These are phyloP conservation scores for Ctenopoma kingsleyae DNA, from an alignment of 2,797 vertebrate species.

Conservation along the genomic window DNA sequence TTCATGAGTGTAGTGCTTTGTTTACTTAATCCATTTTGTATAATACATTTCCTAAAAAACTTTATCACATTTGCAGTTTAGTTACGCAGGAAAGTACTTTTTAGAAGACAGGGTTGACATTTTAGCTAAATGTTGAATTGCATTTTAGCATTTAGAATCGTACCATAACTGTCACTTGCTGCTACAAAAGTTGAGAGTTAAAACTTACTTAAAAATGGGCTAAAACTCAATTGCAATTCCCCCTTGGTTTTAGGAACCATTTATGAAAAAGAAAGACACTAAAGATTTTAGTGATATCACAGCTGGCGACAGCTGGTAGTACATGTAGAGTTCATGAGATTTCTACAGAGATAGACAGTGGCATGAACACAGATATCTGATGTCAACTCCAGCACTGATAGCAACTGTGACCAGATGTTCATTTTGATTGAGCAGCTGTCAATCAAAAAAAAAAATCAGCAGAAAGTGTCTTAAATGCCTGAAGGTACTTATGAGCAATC, in stretches of 20 bases:
- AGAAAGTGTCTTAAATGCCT: slow-evolving; percentile 53
- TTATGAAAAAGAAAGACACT: background rate
- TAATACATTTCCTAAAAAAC: no score
- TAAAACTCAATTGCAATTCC: background rate
- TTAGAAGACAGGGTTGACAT: background rate
- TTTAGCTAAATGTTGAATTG: background rate
- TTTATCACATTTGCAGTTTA: no score
- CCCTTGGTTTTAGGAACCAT: background rate
- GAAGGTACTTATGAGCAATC: slow-evolving; percentile 76
- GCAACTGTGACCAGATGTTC: slow-evolving; percentile 31
- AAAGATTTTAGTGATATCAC: slow-evolving; percentile 1
- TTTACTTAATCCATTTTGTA: no score
- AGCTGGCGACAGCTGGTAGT: background rate
- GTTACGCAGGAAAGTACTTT: no score
- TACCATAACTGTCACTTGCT: background rate
- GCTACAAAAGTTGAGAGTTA: background rate
- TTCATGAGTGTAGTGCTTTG: no score
- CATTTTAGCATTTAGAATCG: background rate
- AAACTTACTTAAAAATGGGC: background rate
- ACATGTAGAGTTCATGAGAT: slow-evolving; percentile 3
- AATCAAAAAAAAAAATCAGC: slow-evolving; percentile 71
- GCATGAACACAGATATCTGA: slow-evolving; percentile 35
- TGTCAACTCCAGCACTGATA: slow-evolving; percentile 37
- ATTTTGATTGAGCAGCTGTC: slow-evolving; percentile 69
- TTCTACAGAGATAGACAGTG: background rate